Evolutionary conservation across 2,113 vertebrate genomes (phyloP), one percentile per base, ranked within the genome.

Genomic region (Syngnathoides biaculeatus): DNA sequence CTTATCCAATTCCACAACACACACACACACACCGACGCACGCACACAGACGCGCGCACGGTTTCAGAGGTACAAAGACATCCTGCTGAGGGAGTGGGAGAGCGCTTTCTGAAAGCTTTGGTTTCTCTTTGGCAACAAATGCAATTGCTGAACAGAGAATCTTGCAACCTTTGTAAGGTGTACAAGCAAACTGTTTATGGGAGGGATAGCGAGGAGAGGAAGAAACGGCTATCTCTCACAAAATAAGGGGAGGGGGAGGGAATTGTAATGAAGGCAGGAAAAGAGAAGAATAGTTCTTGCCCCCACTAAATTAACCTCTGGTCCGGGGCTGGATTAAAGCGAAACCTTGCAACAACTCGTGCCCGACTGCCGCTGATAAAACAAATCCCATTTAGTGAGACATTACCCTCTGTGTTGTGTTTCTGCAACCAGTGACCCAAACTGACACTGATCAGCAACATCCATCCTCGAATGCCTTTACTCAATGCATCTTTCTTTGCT

Each of bases 351-450:
- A 83, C 63, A 61, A 74, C 27, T 59, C 75, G 61, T 47, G 42
- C 48, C 78, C 35, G 19, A 50, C 64, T 68, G 72, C 58, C 72
- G 75, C 57, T 73, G 85, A 85, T 84, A 84, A 85, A 88, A 88
- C 77, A 90, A 90, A 89, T 86, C 81, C 85, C 84, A 89, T 88
- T 91, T 87, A 79, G 78, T 78, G 88, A 88, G 79, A 79, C 83
- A 87, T 90, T 91, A 88, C 84, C 79, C 79, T 84, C 76, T 58
- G 73, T 64, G 11, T 78, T 66, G 62, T 67, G 79, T 62, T 63
- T 78, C 69, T 59, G 65, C 70, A 80, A 73, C 75, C 71, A 70
- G 69, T 90, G 90, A 91, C 89, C 90, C 79, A 48, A 66, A 67
- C 75, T 77, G 85, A 87, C 88, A 88, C 79, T 47, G 67, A 78